Evolutionary conservation across 2,888 invertebrate species (phyloP).

Genomic region (Heliconius cydno): DNA sequence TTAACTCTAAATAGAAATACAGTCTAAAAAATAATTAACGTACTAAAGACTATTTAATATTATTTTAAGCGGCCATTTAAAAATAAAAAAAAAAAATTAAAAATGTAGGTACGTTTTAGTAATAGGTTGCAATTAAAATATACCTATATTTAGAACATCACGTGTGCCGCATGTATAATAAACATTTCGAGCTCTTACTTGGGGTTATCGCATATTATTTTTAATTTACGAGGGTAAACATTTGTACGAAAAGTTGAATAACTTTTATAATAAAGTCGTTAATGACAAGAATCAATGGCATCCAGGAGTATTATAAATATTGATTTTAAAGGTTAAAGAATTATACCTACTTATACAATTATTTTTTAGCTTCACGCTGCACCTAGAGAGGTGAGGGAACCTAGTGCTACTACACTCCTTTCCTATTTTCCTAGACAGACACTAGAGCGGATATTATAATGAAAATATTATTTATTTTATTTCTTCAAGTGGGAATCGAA

Average conservation of each 20-base stretch:
- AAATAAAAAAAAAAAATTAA: not conserved
- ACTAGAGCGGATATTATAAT: too few species aligned
- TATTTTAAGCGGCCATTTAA: not conserved
- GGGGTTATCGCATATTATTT: slow-evolving; percentile 12
- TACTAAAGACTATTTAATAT: not conserved
- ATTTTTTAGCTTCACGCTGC: not conserved
- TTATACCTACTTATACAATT: not conserved
- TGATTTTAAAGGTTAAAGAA: not conserved
- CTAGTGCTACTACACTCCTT: too few species aligned
- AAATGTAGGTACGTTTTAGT: not conserved
- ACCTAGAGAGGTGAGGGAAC: too few species aligned
- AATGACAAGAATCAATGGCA: not conserved
- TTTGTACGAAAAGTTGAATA: slow-evolving; percentile 5
- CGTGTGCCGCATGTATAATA: not conserved
- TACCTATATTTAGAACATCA: too few species aligned
- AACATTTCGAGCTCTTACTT: slow-evolving; percentile 9
- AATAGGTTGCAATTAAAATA: not conserved
- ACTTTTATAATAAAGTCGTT: not conserved
- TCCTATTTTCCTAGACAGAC: too few species aligned
- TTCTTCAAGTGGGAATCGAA: too few species aligned
- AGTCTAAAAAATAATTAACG: not conserved
- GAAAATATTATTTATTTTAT: too few species aligned
- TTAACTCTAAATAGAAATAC: not conserved
- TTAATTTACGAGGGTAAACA: slow-evolving; percentile 1
- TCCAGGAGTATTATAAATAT: not conserved